These are phyloP conservation scores for Semibalanus balanoides DNA, from an alignment of 1,140 invertebrate species.

Conservation along the genomic window DNA sequence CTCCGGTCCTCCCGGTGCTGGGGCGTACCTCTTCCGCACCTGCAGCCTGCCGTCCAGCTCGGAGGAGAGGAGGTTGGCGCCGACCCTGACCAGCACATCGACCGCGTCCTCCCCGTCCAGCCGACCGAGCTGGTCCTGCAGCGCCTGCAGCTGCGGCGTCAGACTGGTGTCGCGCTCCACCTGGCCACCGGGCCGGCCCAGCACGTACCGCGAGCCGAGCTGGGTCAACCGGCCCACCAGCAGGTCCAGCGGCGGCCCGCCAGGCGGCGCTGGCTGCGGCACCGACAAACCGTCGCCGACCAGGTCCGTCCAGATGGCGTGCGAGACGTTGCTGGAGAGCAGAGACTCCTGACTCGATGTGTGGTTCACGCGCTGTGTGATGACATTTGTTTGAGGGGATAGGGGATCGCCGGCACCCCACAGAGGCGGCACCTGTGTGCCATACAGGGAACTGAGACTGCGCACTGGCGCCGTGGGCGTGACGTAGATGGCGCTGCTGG, in stretches of 20 bases:
- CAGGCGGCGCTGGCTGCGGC: too few relatives aligned
- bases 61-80: neutral
- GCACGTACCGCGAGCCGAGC: neutral
- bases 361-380: too few relatives aligned
- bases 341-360: too few relatives aligned
- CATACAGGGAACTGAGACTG: too few relatives aligned
- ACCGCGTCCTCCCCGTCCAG: neutral
- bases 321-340: neutral
- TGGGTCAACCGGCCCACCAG: neutral
- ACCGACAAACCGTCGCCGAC: neutral
- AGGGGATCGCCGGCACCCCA: too few relatives aligned
- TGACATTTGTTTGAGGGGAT: too few relatives aligned
- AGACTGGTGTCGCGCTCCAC: neutral
- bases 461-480: too few relatives aligned
- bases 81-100: neutral
- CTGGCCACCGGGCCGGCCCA: neutral
- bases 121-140: neutral
- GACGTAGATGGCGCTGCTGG: too few relatives aligned
- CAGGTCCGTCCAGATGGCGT: neutral
- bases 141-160: neutral
- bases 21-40: neutral
- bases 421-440: too few relatives aligned
- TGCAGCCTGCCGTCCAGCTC: neutral
- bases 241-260: neutral
- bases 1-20: neutral